phyloP scores from a whole-genome alignment of 2,113 vertebrate genomes.

The Halcyon senegalensis region DNA sequence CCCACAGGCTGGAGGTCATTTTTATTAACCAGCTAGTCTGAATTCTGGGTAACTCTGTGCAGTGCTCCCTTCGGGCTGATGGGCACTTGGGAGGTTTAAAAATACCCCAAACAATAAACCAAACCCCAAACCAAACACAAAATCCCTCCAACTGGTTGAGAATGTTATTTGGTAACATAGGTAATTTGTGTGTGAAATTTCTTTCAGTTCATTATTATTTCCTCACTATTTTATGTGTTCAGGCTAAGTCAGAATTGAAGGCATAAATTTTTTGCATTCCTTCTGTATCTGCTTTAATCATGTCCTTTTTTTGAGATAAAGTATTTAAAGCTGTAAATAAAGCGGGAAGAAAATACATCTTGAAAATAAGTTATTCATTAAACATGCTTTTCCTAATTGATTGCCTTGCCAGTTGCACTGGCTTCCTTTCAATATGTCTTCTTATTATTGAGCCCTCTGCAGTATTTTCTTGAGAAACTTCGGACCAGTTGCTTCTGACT shows the following conservation, averaged over 20 bases:
- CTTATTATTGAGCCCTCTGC: not conserved
- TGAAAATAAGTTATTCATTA: not conserved
- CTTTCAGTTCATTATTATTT: not conserved
- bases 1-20: fast-evolving
- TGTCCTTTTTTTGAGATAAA: not conserved
- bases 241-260: not conserved
- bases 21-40: not conserved
- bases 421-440: not conserved
- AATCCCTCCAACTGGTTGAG: not conserved
- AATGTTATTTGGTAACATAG: not conserved
- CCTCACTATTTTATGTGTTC: not conserved
- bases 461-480: constrained; percentile 1
- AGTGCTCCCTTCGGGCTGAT: not conserved
- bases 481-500: not conserved
- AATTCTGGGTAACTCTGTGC: no score
- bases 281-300: not conserved
- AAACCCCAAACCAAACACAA: not conserved
- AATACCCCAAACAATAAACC: not conserved
- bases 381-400: not conserved
- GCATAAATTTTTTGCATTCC: not conserved
- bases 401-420: not conserved
- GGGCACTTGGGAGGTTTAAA: not conserved
- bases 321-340: not conserved
- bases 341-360: not conserved
- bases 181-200: not conserved